These are phyloP conservation scores for Amphiduros pacificus DNA, from an alignment of 2,888 invertebrate species.

Conservation along the genomic window DNA sequence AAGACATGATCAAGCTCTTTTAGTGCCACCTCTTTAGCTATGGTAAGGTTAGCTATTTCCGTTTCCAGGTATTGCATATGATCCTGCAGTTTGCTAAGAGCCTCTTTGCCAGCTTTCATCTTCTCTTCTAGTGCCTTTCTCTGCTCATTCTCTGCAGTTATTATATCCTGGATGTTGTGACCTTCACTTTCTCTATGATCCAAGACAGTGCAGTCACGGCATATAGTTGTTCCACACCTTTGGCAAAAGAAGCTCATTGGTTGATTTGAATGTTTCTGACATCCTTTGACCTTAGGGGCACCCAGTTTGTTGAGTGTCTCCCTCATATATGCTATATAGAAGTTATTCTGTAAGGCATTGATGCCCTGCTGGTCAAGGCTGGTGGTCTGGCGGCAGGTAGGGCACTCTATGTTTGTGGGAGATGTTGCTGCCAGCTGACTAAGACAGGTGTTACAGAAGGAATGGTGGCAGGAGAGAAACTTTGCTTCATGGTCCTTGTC, in stretches of 20 bases:
- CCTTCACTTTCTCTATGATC: slow-evolving; percentile 30
- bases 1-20: slow-evolving; percentile 23
- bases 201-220: slow-evolving; percentile 30
- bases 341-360: slow-evolving; percentile 32
- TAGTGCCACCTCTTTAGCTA: slow-evolving; percentile 14
- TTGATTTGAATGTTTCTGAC: slow-evolving; percentile 27
- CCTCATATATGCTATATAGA: slow-evolving; percentile 32
- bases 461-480: slow-evolving; percentile 33
- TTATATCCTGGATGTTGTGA: slow-evolving; percentile 26
- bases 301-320: slow-evolving; percentile 23
- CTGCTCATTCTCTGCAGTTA: slow-evolving; percentile 23
- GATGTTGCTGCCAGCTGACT: neutral
- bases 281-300: slow-evolving; percentile 23
- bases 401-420: slow-evolving; percentile 25
- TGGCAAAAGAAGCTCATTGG: slow-evolving; percentile 33
- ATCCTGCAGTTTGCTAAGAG: slow-evolving; percentile 5
- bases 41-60: slow-evolving; percentile 16
- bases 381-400: slow-evolving; percentile 24
- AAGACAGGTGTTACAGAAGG: slow-evolving; percentile 31
- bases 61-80: slow-evolving; percentile 17
- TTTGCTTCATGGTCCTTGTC: slow-evolving; percentile 28
- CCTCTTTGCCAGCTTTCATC: slow-evolving; percentile 11
- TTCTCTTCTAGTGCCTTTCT: slow-evolving; percentile 14
- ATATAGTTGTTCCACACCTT: slow-evolving; percentile 24
- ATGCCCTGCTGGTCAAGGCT: slow-evolving; percentile 22